phyloP scores from a whole-genome alignment of 1,140 invertebrate species.

The Temnothorax nylanderi region DNA sequence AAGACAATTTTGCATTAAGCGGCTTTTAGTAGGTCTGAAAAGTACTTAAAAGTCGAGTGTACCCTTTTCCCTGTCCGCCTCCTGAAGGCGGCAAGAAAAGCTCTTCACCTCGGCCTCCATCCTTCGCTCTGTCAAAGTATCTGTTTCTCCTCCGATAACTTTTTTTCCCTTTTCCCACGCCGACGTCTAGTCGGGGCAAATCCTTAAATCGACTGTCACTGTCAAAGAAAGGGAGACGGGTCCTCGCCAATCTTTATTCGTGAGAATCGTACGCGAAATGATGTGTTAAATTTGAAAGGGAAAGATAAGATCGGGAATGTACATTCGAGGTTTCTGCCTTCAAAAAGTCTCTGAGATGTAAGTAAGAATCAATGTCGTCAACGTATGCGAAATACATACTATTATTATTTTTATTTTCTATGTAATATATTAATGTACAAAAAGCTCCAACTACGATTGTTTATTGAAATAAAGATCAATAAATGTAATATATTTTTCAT shows the following conservation, averaged over 20 bases:
- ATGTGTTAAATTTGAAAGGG: slow-evolving; percentile 68
- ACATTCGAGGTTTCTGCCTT: slow-evolving; percentile 14
- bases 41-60: slow-evolving; percentile 74
- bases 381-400: background rate
- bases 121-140: slow-evolving; percentile 62
- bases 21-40: slow-evolving; percentile 76
- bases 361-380: slow-evolving; percentile 13
- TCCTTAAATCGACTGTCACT: slow-evolving; percentile 73
- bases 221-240: slow-evolving; percentile 60
- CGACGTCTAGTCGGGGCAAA: slow-evolving; percentile 59
- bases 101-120: slow-evolving; percentile 42
- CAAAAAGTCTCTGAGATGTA: slow-evolving; percentile 36
- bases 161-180: slow-evolving; percentile 46
- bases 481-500: background rate
- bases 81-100: slow-evolving; percentile 29
- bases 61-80: slow-evolving; percentile 63
- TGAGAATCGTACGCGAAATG: slow-evolving; percentile 65
- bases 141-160: slow-evolving; percentile 72
- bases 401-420: slow-evolving; percentile 8
- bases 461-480: background rate
- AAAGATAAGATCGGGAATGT: slow-evolving; percentile 40
- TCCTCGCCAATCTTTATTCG: slow-evolving; percentile 66
- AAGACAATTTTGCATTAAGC: slow-evolving; percentile 72
- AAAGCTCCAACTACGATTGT: background rate
- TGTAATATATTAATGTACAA: background rate